These are phyloP conservation scores for Acanthosepion lycidas DNA, from an alignment of 2,888 invertebrate species.

Conservation along the genomic window DNA sequence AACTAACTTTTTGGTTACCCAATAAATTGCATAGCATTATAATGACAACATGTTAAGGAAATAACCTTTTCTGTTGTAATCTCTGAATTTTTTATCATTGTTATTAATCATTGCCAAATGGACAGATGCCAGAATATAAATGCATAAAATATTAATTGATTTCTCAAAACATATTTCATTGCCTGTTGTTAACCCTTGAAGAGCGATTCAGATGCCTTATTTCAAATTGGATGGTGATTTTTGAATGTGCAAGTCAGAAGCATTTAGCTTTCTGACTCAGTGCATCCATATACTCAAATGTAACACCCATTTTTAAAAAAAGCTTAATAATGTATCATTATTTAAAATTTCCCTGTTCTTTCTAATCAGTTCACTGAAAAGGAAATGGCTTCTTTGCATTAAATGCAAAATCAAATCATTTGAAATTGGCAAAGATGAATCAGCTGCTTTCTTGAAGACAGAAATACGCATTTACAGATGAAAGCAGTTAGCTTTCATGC, in stretches of 20 bases:
- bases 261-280: background rate
- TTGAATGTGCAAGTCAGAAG: background rate
- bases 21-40: too few relatives aligned
- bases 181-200: too few relatives aligned
- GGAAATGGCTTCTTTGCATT: background rate
- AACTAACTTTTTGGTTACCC: too few relatives aligned
- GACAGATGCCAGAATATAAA: background rate
- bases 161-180: background rate
- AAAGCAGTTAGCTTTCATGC: background rate
- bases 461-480: background rate
- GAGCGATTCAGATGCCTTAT: background rate
- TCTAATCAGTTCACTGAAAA: background rate
- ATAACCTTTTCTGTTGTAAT: too few relatives aligned
- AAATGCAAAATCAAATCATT: background rate
- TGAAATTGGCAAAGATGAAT: background rate
- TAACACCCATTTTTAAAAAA: background rate
- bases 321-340: background rate
- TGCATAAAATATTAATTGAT: constrained; percentile 12
- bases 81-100: too few relatives aligned
- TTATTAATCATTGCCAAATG: constrained; percentile 33
- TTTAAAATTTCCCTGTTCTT: background rate
- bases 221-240: background rate
- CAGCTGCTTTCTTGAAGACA: background rate
- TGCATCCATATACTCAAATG: background rate
- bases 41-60: background rate